These are phyloP conservation scores for Thalassarche chlororhynchos DNA, from an alignment of 2,113 vertebrate genomes.

Conservation along the genomic window DNA sequence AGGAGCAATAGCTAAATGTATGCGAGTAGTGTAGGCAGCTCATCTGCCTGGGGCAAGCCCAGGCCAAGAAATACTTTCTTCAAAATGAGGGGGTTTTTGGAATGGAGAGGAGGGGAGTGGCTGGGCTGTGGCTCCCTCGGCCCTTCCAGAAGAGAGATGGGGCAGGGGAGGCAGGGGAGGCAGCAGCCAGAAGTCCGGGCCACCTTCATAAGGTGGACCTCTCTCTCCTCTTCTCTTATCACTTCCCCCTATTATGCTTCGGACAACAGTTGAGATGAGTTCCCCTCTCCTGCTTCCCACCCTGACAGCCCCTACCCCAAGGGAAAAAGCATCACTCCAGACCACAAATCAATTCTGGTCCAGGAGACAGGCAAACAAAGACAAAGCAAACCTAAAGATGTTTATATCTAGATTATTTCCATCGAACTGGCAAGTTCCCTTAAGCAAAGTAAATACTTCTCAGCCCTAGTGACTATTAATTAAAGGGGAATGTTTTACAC, in stretches of 20 bases:
- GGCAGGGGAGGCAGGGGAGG: background rate
- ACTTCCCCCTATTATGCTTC: background rate
- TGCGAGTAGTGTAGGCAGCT: background rate
- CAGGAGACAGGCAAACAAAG: background rate
- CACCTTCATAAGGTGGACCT: background rate
- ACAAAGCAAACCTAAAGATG: background rate
- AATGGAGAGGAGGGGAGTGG: background rate
- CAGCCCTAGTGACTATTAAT: background rate
- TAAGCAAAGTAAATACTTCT: background rate
- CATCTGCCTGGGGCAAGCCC: background rate
- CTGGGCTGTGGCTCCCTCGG: accelerated
- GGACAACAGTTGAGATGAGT: background rate
- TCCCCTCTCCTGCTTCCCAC: background rate
- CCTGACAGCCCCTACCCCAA: accelerated
- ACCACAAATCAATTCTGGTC: background rate
- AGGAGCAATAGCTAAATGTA: background rate
- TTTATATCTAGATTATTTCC: background rate
- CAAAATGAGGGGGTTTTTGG: background rate
- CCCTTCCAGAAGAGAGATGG: background rate
- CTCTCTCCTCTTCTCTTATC: background rate
- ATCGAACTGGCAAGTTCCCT: background rate
- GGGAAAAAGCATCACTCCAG: background rate
- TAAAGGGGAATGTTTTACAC: constrained; percentile 13
- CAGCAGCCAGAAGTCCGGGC: background rate
- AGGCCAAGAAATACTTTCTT: background rate